phyloP scores from a whole-genome alignment of 2,888 invertebrate species.

The Hirtodrosophila duncani region DNA sequence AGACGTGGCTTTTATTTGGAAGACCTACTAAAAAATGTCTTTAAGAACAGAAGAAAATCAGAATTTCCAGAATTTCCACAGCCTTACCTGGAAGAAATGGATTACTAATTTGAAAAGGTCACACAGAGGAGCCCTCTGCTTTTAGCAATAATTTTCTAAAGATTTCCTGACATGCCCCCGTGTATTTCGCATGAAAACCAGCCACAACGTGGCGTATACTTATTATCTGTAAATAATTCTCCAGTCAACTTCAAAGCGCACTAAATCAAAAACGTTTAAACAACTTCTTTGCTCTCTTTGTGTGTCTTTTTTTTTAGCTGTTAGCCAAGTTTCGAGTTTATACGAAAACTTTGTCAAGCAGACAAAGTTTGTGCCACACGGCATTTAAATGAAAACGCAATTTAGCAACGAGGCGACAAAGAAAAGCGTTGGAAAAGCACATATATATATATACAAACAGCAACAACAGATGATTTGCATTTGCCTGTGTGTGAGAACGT shows the following conservation, averaged over 20 bases:
- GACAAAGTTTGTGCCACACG: conserved; percentile 32
- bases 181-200: no score
- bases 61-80: no score
- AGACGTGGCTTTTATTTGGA: conserved; percentile 20
- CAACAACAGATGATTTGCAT: conserved; percentile 55
- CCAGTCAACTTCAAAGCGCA: conserved; percentile 48
- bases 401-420: conserved; percentile 32
- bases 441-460: no score
- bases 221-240: conserved; percentile 52
- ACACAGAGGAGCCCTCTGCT: neutral
- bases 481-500: conserved; percentile 38
- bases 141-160: conserved; percentile 31
- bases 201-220: no score
- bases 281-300: no score
- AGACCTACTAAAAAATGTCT: no score
- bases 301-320: no score
- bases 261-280: conserved; percentile 71
- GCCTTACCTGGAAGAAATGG: no score
- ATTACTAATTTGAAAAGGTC: no score
- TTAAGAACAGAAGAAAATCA: no score
- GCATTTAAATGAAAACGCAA: conserved; percentile 69
- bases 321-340: no score
- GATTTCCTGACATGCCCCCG: no score
- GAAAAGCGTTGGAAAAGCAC: conserved; percentile 3
- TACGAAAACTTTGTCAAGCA: neutral